Conservation (phyloP, 2,113 vertebrate genomes). For the Sorex fumeus region DNA sequence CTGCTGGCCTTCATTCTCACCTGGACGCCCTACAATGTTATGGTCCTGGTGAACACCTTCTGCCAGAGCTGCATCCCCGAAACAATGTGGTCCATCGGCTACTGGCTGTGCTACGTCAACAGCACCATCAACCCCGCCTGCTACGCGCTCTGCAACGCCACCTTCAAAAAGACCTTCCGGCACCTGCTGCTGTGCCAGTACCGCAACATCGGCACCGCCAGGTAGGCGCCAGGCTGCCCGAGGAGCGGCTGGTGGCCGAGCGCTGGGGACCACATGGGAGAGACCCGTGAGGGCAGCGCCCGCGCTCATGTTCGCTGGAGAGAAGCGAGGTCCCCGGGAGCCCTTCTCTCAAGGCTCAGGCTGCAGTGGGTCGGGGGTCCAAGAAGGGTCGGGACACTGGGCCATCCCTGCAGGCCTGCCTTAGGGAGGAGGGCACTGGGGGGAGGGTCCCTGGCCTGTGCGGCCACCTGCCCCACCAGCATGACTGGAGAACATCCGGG, state of each 20-base stretch:
- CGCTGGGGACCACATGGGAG: constrained; percentile 10
- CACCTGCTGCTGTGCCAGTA: constrained; percentile 98
- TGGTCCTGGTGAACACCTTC: constrained; percentile 99
- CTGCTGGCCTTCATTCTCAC: constrained; percentile 98
- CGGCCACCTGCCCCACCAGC: background rate
- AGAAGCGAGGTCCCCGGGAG: constrained; percentile 50
- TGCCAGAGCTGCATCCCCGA: constrained; percentile 96
- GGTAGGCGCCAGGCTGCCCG: constrained; percentile 89
- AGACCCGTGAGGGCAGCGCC: constrained; percentile 7
- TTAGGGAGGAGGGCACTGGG: background rate
- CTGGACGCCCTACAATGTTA: constrained; percentile 99
- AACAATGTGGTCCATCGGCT: constrained; percentile 97
- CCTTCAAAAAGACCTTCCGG: constrained; percentile 99
- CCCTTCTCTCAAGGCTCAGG: constrained; percentile 3
- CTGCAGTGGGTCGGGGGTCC: background rate
- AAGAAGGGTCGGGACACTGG: background rate
- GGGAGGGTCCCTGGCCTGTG: background rate
- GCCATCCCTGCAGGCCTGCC: background rate
- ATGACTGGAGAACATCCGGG: background rate
- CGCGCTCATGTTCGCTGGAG: background rate
- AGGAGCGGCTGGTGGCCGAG: constrained; percentile 40
- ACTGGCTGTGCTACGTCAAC: constrained; percentile 99
- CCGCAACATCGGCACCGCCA: constrained; percentile 96
- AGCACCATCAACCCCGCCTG: constrained; percentile 99
- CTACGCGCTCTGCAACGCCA: constrained; percentile 98